Percentiles rank a stretch among this genome's conserved stretches.
Conservation (phyloP, 1,140 invertebrate genomes). For the Phymastichus coffea region DNA sequence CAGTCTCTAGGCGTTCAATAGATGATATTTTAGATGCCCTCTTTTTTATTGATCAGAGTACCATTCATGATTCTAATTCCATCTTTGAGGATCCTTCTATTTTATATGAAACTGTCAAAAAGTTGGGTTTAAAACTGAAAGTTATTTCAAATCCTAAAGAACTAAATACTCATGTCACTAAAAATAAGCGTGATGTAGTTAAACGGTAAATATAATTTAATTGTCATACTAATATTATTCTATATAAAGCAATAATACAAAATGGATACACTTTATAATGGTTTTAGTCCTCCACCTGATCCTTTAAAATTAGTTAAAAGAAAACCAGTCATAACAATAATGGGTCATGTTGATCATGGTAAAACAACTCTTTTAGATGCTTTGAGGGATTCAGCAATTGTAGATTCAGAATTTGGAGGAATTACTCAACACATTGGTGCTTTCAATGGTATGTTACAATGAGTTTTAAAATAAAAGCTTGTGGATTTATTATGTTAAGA, state of each 20-base stretch:
- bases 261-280: background rate
- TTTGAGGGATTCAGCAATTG: constrained; percentile 82
- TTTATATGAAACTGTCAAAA: constrained; percentile 66
- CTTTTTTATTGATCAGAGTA: constrained; percentile 54
- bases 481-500: background rate
- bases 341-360: constrained; percentile 99
- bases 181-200: constrained; percentile 39
- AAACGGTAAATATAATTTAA: constrained; percentile 34
- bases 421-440: constrained; percentile 99
- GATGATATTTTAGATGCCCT: constrained; percentile 69
- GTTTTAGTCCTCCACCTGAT: constrained; percentile 61
- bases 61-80: constrained; percentile 51
- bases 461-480: background rate
- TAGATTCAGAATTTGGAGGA: constrained; percentile 94
- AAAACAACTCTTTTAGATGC: constrained; percentile 97
- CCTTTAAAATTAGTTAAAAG: constrained; percentile 65
- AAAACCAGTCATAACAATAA: constrained; percentile 93
- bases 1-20: constrained; percentile 59
- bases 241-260: constrained; percentile 1
- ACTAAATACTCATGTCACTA: constrained; percentile 44
- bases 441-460: constrained; percentile 71
- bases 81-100: constrained; percentile 60
- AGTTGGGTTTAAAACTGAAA: constrained; percentile 62
- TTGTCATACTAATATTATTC: background rate
- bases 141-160: constrained; percentile 55